Percentiles rank a stretch among this genome's conserved stretches.
These are phyloP conservation scores for Strongylocentrotus purpuratus DNA, from an alignment of 35 echinoderm and acorn worm species.

Conservation along the genomic window DNA sequence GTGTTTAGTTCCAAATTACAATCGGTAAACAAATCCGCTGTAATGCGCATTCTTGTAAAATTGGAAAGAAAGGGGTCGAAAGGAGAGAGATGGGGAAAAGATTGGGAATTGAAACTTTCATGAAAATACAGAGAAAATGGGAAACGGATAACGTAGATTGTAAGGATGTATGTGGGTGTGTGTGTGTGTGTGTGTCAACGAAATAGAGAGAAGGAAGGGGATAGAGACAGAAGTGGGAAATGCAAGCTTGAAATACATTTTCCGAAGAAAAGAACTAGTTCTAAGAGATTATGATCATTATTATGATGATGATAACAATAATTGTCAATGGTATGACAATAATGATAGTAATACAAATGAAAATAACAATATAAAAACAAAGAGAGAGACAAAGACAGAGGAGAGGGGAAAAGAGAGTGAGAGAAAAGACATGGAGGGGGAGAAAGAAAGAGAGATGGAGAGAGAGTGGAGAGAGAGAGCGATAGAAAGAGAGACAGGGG, in stretches of 20 bases:
- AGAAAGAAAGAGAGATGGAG: too few relatives aligned
- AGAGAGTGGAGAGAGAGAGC: too few relatives aligned
- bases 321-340: neutral
- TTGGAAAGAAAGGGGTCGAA: neutral
- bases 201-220: neutral
- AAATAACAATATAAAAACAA: neutral
- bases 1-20: conserved; percentile 37
- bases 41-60: neutral
- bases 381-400: neutral
- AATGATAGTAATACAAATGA: neutral
- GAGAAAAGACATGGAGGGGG: neutral
- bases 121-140: too few relatives aligned
- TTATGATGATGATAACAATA: too few relatives aligned
- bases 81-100: neutral
- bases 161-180: neutral
- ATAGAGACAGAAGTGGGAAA: neutral
- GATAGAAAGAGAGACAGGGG: too few relatives aligned
- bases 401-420: neutral
- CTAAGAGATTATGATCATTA: too few relatives aligned
- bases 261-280: too few relatives aligned
- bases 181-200: neutral
- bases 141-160: too few relatives aligned
- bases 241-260: too few relatives aligned
- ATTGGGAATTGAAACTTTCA: too few relatives aligned
- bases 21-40: neutral